phyloP scores from a whole-genome alignment of 2,113 vertebrate species.

The Rallus limicola region DNA sequence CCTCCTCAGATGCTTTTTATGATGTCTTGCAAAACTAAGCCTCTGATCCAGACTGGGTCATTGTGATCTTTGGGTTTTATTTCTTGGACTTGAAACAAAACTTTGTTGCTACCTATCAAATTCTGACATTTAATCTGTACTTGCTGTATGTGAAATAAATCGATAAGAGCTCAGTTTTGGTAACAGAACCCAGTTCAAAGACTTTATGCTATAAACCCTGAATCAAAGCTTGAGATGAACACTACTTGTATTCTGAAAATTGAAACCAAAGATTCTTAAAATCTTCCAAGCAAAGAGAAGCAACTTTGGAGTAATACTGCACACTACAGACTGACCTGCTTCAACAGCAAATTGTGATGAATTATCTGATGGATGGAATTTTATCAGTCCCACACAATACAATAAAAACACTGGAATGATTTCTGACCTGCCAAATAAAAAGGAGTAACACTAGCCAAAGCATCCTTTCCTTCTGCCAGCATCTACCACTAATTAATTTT shows the following conservation, averaged over 20 bases:
- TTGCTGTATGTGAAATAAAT: not conserved
- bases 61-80: not conserved
- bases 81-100: not conserved
- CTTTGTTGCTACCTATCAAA: not conserved
- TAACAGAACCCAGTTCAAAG: not conserved
- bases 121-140: not conserved
- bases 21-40: not conserved
- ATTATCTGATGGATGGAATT: not conserved
- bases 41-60: not conserved
- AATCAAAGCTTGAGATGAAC: not conserved
- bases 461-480: constrained; percentile 5
- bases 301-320: not conserved
- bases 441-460: not conserved
- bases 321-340: not conserved
- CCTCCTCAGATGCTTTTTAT: not conserved
- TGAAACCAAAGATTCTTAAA: not conserved
- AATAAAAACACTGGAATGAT: not conserved
- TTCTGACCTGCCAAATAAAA: not conserved
- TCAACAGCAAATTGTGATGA: not conserved
- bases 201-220: not conserved
- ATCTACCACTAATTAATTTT: constrained; percentile 45
- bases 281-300: not conserved
- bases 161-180: not conserved
- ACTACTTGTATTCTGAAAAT: not conserved
- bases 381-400: not conserved